Evolutionary conservation across 2,797 vertebrate genomes (phyloP).

Genomic region (Hipposideros larvatus): DNA sequence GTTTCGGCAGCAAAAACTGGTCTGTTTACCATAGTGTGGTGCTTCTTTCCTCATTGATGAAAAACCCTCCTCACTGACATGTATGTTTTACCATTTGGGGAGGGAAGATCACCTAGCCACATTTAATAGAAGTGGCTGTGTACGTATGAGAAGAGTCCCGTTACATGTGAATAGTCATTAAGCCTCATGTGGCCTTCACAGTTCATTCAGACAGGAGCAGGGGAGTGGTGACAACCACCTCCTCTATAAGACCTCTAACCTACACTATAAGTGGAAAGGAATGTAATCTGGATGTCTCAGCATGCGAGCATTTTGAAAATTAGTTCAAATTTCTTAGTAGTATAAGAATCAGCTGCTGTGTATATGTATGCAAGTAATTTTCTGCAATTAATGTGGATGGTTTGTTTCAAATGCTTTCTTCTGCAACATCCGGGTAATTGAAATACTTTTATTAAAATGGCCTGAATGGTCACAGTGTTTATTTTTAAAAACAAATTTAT

Average conservation of each 20-base stretch:
- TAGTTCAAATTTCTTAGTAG: slow-evolving; percentile 77
- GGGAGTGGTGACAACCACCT: slow-evolving; percentile 59
- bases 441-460: background rate
- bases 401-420: background rate
- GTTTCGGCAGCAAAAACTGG: background rate
- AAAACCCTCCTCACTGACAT: slow-evolving; percentile 50
- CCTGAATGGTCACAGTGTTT: background rate
- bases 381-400: background rate
- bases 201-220: slow-evolving; percentile 28
- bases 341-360: slow-evolving; percentile 65
- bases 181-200: background rate
- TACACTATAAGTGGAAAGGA: slow-evolving; percentile 73
- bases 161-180: slow-evolving; percentile 17
- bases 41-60: background rate
- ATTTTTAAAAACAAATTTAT: background rate
- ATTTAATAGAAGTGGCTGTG: slow-evolving; percentile 51
- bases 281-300: slow-evolving; percentile 46
- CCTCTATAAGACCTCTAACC: slow-evolving; percentile 61
- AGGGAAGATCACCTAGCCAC: background rate
- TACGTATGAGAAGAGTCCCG: background rate
- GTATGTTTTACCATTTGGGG: background rate
- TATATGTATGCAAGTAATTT: slow-evolving; percentile 38
- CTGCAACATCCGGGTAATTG: background rate
- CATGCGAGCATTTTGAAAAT: background rate
- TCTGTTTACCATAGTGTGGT: background rate